Evolutionary conservation across 1,140 invertebrate genomes (phyloP).

Genomic region (Drosophila persimilis): DNA sequence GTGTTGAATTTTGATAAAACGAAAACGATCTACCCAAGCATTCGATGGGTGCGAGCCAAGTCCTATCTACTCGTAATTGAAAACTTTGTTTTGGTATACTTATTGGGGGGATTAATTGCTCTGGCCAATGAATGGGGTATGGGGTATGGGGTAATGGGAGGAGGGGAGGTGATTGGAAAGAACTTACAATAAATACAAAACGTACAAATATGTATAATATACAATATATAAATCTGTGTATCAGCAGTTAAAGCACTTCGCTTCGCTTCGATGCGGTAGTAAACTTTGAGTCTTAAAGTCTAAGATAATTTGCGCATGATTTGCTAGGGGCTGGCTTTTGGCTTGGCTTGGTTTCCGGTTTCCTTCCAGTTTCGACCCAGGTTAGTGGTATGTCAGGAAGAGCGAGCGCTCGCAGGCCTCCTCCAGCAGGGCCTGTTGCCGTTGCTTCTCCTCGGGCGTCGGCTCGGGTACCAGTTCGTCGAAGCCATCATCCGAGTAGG

Average conservation of each 20-base stretch:
- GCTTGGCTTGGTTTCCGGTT: conserved; percentile 18
- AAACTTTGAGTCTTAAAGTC: conserved; percentile 76
- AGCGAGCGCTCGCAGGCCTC: conserved; percentile 78
- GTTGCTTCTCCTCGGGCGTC: conserved; percentile 67
- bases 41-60: conserved; percentile 13
- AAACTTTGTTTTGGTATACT: conserved; percentile 26
- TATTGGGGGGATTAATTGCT: conserved; percentile 19
- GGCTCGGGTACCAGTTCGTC: conserved; percentile 68
- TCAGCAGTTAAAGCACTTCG: conserved; percentile 73
- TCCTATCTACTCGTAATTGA: conserved; percentile 35
- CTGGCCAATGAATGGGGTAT: conserved; percentile 8
- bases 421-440: conserved; percentile 65
- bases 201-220: conserved; percentile 78
- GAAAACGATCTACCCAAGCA: conserved; percentile 7
- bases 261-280: conserved; percentile 58
- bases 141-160: not conserved
- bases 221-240: conserved; percentile 75
- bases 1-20: conserved; percentile 40
- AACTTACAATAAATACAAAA: conserved; percentile 79
- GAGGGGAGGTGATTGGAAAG: not conserved
- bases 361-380: not conserved
- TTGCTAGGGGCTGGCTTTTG: conserved; percentile 53
- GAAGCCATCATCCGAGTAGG: conserved; percentile 74
- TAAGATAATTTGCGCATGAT: conserved; percentile 66
- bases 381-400: conserved; percentile 59